These are phyloP conservation scores for Drosophila sucinea DNA, from an alignment of 1,140 invertebrate species.

Conservation along the genomic window DNA sequence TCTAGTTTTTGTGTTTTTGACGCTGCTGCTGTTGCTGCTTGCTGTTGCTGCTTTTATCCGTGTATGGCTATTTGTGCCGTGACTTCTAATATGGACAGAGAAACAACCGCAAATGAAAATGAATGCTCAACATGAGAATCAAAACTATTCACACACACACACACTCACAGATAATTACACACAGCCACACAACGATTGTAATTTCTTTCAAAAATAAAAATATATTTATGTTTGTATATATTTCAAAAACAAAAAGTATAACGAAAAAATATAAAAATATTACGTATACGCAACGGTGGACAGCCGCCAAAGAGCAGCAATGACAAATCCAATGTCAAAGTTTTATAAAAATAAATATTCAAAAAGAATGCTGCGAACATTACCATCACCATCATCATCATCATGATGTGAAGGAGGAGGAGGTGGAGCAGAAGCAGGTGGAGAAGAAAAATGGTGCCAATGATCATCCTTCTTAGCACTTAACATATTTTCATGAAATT, in stretches of 20 bases:
- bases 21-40: neutral
- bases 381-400: neutral
- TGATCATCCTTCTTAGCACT: neutral
- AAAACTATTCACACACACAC: constrained; percentile 23
- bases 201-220: constrained; percentile 21
- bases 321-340: constrained; percentile 83
- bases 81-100: constrained; percentile 71
- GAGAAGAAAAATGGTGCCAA: neutral
- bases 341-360: constrained; percentile 82
- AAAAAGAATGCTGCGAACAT: constrained; percentile 38
- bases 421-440: neutral
- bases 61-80: constrained; percentile 60
- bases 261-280: constrained; percentile 59
- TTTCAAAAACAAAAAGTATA: constrained; percentile 16
- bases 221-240: constrained; percentile 2
- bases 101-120: constrained; percentile 36
- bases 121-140: constrained; percentile 17
- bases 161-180: neutral
- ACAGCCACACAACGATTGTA: constrained; percentile 11
- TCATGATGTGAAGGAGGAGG: neutral
- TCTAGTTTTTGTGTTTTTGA: constrained; percentile 7
- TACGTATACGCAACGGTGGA: constrained; percentile 69
- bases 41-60: constrained; percentile 31
- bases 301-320: constrained; percentile 56
- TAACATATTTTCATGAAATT: constrained; percentile 18